phyloP scores from a whole-genome alignment of 2,797 vertebrate genomes.

The Myripristis jacobus region DNA sequence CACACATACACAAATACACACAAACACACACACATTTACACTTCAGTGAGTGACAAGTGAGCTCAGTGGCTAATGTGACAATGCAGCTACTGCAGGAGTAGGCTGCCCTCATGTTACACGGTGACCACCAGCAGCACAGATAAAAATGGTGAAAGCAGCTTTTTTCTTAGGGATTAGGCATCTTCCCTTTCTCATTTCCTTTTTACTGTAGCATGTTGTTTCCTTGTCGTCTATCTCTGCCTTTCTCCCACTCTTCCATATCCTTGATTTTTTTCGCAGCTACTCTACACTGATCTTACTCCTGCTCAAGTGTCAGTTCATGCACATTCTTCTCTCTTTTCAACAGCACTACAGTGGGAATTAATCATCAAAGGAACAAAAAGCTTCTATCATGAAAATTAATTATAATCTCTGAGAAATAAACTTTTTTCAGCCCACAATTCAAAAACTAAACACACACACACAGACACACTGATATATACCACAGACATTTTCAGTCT shows the following conservation, averaged over 20 bases:
- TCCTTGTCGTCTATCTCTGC: neutral
- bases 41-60: slow-evolving; percentile 47
- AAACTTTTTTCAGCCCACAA: too few relatives aligned
- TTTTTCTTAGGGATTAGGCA: slow-evolving; percentile 15
- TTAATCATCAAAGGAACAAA: too few relatives aligned
- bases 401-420: too few relatives aligned
- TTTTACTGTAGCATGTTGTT: slow-evolving; percentile 16
- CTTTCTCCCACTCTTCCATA: slow-evolving; percentile 7
- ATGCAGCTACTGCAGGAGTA: slow-evolving; percentile 4
- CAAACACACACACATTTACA: slow-evolving; percentile 43
- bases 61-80: slow-evolving; percentile 22
- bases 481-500: neutral
- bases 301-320: slow-evolving; percentile 3
- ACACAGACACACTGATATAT: too few relatives aligned
- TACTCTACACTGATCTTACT: neutral
- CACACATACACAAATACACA: too few relatives aligned
- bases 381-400: neutral
- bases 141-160: neutral
- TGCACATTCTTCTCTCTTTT: neutral
- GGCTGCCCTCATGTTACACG: neutral
- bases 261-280: neutral
- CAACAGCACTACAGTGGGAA: neutral
- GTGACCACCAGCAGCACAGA: neutral
- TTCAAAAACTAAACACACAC: too few relatives aligned
- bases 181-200: slow-evolving; percentile 5